Evolutionary conservation across 1,140 invertebrate species (phyloP), one percentile per base, ranked within the genome.

Genomic region (Danaus plexippus): DNA sequence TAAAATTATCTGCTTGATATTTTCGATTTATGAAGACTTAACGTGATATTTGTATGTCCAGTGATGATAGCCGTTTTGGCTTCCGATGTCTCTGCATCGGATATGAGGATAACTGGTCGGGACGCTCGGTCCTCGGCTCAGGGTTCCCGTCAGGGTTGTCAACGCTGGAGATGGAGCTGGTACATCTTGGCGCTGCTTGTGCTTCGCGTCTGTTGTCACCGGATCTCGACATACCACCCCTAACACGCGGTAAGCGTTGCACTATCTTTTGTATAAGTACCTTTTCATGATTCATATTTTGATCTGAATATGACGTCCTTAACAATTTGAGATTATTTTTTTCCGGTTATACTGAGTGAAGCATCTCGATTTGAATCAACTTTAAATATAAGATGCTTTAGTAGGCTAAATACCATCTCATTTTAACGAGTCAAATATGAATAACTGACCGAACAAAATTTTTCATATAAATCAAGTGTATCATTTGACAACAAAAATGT

Each of bases 1-100:
- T 49, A 57, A 8, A 55, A 32, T 32, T 32, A 32, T 32, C 5
- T 6, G 22, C 22, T 32, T 32, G 22, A 3, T 32, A 3, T 32
- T 32, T 32, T 32, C 22, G 22, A 32, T 47, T 1, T 12, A 48
- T 47, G 47, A 47, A 18, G 44, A 46, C 7, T 44, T 51, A 9
- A 32, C 4, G 11, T 52, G 8, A 41, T 42, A 18, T 44, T 63
- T 61, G 13, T 44, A 46, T 52, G 15, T 52, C 11, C 48, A 79
- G 77, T 42, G 74, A 76, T 8, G 80, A 84, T 6, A 75, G 54
- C 43, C 92, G 92, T 46, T 98, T 92, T 87, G 97, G 97, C 3
- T 99, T 97, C 87, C 95, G 95, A 63, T 98, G 96, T 84, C 88
- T 97, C 11, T 93, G 97, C 43, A 92, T 97, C 50, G 97, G 97